Conservation (phyloP, 2,113 vertebrate genomes). For the Dasyprocta punctata region DNA sequence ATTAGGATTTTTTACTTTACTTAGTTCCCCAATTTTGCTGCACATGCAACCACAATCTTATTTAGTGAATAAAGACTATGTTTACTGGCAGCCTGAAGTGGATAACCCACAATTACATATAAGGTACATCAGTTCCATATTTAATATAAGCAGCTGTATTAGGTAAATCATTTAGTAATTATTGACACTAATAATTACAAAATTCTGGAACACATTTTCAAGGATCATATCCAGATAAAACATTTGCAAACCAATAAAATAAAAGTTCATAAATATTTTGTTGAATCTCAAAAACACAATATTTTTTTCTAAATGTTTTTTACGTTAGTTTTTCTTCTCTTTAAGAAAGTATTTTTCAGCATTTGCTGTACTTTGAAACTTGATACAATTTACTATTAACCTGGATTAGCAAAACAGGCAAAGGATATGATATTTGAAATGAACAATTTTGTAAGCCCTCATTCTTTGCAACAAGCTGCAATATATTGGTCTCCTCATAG, state of each 20-base stretch:
- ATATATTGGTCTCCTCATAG: conserved; percentile 29
- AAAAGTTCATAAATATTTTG: conserved; percentile 18
- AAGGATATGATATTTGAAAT: conserved; percentile 20
- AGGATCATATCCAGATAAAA: neutral
- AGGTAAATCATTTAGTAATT: neutral
- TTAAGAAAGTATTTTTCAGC: conserved; percentile 40
- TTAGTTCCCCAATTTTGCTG: neutral
- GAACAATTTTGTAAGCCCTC: conserved; percentile 51
- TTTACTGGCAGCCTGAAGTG: neutral
- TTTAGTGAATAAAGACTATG: neutral
- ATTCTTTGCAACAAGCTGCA: conserved; percentile 47
- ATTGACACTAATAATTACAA: neutral
- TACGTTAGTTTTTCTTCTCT: conserved; percentile 54
- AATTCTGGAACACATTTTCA: neutral
- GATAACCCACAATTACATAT: neutral
- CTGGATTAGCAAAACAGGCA: conserved; percentile 24
- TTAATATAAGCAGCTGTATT: neutral
- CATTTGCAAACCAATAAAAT: neutral
- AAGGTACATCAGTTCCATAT: neutral
- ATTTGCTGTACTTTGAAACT: conserved; percentile 38
- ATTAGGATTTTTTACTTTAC: neutral
- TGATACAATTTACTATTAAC: neutral
- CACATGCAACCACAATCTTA: neutral
- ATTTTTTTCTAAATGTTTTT: conserved; percentile 45
- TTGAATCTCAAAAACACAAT: neutral